Evolutionary conservation across 2,888 invertebrate genomes (phyloP).

Genomic region (Zaprionus obscuricornis): DNA sequence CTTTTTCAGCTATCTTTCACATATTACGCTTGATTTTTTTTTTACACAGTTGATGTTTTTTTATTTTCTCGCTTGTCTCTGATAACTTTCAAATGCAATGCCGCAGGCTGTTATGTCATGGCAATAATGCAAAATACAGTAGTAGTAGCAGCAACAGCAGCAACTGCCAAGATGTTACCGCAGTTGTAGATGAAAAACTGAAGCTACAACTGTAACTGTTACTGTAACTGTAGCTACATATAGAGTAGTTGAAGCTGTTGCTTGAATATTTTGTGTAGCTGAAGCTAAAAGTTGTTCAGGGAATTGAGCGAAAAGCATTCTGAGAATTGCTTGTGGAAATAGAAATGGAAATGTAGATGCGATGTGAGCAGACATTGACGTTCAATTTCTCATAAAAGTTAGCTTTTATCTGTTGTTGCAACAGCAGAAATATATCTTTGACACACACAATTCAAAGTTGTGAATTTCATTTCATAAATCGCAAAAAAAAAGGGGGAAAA

Average conservation of each 20-base stretch:
- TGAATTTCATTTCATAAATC: constrained; percentile 62
- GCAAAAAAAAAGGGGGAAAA: constrained; percentile 23
- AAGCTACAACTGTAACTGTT: no score
- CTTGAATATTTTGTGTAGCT: no score
- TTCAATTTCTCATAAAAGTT: constrained; percentile 76
- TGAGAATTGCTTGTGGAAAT: constrained; percentile 1
- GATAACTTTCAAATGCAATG: constrained; percentile 76
- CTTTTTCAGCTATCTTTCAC: constrained; percentile 27
- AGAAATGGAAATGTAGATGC: constrained; percentile 2
- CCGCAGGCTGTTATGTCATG: constrained; percentile 71
- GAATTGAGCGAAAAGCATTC: background rate
- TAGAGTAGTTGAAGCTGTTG: no score
- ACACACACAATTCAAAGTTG: constrained; percentile 69
- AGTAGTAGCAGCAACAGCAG: background rate
- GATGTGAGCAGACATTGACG: constrained; percentile 45
- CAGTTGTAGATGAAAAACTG: constrained; percentile 2
- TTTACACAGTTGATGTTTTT: background rate
- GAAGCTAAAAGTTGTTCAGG: no score
- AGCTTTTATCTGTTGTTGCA: constrained; percentile 49
- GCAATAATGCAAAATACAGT: constrained; percentile 73
- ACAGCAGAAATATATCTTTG: constrained; percentile 46
- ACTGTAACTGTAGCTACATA: no score
- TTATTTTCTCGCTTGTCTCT: constrained; percentile 37
- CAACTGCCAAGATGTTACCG: constrained; percentile 11
- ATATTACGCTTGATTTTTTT: background rate